Percentiles rank a stretch among this genome's conserved stretches.
phyloP scores from a whole-genome alignment of 1,140 invertebrate genomes.

The Delia radicum region DNA sequence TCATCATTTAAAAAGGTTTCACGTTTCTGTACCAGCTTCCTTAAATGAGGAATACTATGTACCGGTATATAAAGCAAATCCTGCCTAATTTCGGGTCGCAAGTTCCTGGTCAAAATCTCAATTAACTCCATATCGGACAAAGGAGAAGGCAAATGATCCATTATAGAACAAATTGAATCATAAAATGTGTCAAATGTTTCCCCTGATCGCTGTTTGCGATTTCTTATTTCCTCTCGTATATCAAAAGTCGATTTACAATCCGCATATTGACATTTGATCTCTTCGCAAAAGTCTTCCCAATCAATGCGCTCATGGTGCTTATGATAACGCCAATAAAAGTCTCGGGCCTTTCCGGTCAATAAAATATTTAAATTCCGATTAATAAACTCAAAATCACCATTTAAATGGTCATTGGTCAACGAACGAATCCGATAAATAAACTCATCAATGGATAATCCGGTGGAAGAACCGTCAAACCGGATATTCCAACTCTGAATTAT shows the following conservation, averaged over 20 bases:
- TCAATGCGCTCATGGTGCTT: background rate
- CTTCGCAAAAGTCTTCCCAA: constrained; percentile 20
- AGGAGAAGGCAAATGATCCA: background rate
- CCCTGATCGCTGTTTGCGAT: background rate
- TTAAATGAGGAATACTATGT: background rate
- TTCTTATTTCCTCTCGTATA: background rate
- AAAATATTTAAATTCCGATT: background rate
- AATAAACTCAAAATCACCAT: constrained; percentile 3
- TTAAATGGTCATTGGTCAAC: background rate
- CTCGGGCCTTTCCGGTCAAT: background rate
- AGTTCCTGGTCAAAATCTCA: constrained; percentile 9
- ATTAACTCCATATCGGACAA: constrained; percentile 13
- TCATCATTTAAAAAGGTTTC: background rate
- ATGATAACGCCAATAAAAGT: constrained; percentile 7
- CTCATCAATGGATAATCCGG: background rate
- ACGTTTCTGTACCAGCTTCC: constrained; percentile 1
- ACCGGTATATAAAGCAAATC: background rate
- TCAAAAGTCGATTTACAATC: background rate
- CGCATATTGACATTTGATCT: constrained; percentile 5
- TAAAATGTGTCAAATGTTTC: background rate
- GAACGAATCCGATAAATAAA: background rate
- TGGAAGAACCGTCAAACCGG: background rate
- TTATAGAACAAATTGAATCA: background rate
- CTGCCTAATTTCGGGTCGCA: background rate
- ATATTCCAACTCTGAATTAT: background rate